Evolutionary conservation across 1,140 invertebrate species (phyloP).

Genomic region (Mylabris phalerata): DNA sequence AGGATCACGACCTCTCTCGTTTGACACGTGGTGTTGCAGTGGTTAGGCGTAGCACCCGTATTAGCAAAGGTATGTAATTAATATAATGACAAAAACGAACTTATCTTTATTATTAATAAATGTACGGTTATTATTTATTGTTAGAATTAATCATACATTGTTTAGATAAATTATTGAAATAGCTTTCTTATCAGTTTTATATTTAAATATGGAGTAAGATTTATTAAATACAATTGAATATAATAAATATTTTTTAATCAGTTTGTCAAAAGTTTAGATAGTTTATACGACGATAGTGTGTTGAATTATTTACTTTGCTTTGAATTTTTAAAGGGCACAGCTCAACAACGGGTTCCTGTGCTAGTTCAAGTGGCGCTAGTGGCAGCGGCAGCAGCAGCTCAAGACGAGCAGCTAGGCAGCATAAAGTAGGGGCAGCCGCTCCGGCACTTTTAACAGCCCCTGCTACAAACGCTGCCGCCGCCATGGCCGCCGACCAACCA

Average conservation of each 20-base stretch:
- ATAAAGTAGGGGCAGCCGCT: conserved; percentile 35
- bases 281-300: no score
- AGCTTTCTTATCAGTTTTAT: no score
- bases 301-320: neutral
- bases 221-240: no score
- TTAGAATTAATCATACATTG: no score
- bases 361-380: conserved; percentile 50
- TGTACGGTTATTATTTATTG: no score
- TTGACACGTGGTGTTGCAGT: conserved; percentile 36
- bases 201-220: no score
- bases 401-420: conserved; percentile 32
- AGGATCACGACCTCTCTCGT: conserved; percentile 33
- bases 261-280: no score
- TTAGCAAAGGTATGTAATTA: conserved; percentile 39
- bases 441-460: conserved; percentile 31
- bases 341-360: conserved; percentile 63
- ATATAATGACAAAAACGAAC: neutral
- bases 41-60: conserved; percentile 42
- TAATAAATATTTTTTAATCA: no score
- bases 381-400: conserved; percentile 32
- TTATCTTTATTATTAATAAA: no score
- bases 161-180: no score
- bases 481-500: conserved; percentile 36
- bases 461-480: conserved; percentile 23
- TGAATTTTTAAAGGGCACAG: conserved; percentile 32